These are phyloP conservation scores for Deladenus siricidicola DNA, from an alignment of 2,888 invertebrate genomes.

Conservation along the genomic window DNA sequence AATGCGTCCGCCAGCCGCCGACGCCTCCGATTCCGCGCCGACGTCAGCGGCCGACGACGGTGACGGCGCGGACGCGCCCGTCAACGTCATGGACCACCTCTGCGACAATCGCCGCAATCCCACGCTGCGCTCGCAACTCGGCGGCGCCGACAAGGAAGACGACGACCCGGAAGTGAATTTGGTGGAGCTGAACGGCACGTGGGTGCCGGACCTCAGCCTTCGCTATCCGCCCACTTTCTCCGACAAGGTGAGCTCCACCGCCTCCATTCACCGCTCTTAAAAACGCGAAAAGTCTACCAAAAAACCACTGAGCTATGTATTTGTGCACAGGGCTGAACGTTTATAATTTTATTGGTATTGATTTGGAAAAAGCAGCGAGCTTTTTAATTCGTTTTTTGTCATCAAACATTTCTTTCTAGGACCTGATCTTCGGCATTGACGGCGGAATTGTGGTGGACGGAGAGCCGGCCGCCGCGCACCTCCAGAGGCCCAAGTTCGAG, in stretches of 20 bases:
- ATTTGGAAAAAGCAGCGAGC: too few relatives aligned
- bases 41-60: not conserved
- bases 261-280: too few relatives aligned
- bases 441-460: conserved; percentile 46
- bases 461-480: conserved; percentile 24
- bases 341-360: too few relatives aligned
- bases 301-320: too few relatives aligned
- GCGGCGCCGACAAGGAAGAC: conserved; percentile 9
- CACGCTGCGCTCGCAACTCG: not conserved
- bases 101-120: not conserved
- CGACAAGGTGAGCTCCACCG: too few relatives aligned
- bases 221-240: conserved; percentile 48
- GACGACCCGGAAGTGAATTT: conserved; percentile 22
- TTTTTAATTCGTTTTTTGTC: not conserved
- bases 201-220: conserved; percentile 45
- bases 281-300: too few relatives aligned
- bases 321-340: too few relatives aligned
- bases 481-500: conserved; percentile 27
- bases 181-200: conserved; percentile 18
- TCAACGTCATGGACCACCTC: conserved; percentile 12
- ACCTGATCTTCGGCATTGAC: conserved; percentile 48
- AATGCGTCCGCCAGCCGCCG: not conserved
- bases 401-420: too few relatives aligned
- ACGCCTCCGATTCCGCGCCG: not conserved
- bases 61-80: not conserved